phyloP scores from a whole-genome alignment of 2,888 invertebrate genomes.

The Tethea ocularis region DNA sequence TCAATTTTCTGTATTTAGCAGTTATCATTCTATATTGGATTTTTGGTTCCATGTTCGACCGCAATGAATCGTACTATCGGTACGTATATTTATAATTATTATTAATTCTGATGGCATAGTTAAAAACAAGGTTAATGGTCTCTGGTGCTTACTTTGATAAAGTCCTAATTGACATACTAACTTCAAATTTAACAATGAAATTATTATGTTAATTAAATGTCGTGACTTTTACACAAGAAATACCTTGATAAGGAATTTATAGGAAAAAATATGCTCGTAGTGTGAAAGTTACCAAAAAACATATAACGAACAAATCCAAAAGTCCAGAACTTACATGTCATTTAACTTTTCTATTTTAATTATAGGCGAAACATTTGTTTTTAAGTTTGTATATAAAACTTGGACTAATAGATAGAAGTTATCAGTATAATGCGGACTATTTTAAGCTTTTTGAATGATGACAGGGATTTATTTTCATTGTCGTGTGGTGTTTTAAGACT shows the following conservation, averaged over 20 bases:
- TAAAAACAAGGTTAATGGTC: constrained; percentile 1
- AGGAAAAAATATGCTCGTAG: too few relatives aligned
- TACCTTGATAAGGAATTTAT: neutral
- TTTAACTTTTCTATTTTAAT: too few relatives aligned
- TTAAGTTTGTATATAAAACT: too few relatives aligned
- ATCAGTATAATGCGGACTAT: too few relatives aligned
- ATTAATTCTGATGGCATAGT: neutral
- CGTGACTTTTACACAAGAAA: neutral
- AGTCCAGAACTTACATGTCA: too few relatives aligned
- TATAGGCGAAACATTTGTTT: too few relatives aligned
- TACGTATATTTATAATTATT: neutral
- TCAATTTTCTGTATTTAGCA: neutral
- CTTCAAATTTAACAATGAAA: neutral
- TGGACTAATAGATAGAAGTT: too few relatives aligned
- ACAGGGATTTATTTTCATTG: too few relatives aligned
- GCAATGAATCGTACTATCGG: neutral
- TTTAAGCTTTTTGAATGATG: too few relatives aligned
- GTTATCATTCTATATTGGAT: neutral
- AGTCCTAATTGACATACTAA: neutral
- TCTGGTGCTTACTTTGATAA: constrained; percentile 3
- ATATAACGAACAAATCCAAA: too few relatives aligned
- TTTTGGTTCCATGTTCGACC: neutral
- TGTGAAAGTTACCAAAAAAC: too few relatives aligned
- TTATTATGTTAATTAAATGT: neutral
- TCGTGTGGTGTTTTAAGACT: too few relatives aligned